Evolutionary conservation across 2,797 vertebrate species (phyloP).

Genomic region (Sebastiscus albofasciatus): DNA sequence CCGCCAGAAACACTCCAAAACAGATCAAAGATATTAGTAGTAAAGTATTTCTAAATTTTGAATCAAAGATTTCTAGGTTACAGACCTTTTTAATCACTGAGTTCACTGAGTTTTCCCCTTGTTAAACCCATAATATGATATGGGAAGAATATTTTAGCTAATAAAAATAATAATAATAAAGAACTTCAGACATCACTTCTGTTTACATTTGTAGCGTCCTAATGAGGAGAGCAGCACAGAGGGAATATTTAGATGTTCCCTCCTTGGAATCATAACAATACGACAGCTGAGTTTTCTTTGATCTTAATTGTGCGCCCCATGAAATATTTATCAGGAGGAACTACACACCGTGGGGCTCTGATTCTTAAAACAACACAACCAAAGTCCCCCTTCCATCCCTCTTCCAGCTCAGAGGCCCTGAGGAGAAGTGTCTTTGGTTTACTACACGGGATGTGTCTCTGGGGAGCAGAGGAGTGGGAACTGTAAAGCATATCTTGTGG

Average conservation of each 20-base stretch:
- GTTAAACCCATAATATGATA: not conserved
- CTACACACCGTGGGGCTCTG: conserved; percentile 39
- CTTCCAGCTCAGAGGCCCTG: conserved; percentile 24
- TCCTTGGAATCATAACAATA: conserved; percentile 51
- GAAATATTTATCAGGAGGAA: conserved; percentile 73
- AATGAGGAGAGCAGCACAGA: conserved; percentile 27
- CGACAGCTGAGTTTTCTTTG: conserved; percentile 55
- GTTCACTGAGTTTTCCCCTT: not conserved
- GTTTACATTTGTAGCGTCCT: conserved; percentile 40
- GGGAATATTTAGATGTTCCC: conserved; percentile 44
- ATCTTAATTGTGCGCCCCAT: conserved; percentile 54
- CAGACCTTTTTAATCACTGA: not conserved
- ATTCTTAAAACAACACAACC: conserved; percentile 57
- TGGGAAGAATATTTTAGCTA: not conserved
- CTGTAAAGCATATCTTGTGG: conserved; percentile 26
- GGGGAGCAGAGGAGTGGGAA: conserved; percentile 41
- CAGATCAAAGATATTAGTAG: not conserved
- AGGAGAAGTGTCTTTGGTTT: conserved; percentile 29
- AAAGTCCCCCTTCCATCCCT: conserved; percentile 29
- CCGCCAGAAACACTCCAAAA: not conserved
- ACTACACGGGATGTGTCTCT: conserved; percentile 31
- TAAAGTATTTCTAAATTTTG: not conserved
- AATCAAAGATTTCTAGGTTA: not conserved
- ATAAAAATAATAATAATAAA: conserved; percentile 2
- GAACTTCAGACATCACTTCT: conserved; percentile 6